Evolutionary conservation across 2,888 invertebrate species (phyloP).

Genomic region (Mechanitis mazaeus): DNA sequence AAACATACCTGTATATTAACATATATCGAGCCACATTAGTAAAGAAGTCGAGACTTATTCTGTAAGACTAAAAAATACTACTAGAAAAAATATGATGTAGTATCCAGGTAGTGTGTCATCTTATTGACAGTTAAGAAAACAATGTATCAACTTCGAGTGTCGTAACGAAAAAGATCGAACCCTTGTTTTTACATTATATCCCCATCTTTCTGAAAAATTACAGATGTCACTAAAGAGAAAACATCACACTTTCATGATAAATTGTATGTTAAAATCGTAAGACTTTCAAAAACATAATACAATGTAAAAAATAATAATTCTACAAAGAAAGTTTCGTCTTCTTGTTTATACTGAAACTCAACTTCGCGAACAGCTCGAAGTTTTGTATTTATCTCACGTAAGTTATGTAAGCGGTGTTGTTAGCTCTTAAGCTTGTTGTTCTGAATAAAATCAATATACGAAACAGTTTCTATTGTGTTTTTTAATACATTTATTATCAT

Average conservation of each 20-base stretch:
- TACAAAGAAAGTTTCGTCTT: slow-evolving; percentile 4
- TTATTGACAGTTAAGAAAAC: too few species aligned
- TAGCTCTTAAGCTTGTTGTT: slow-evolving; percentile 11
- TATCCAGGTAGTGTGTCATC: too few species aligned
- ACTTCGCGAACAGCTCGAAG: slow-evolving; percentile 6
- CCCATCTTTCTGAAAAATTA: too few species aligned
- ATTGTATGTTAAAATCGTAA: neutral
- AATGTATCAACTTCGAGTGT: too few species aligned
- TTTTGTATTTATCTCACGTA: slow-evolving; percentile 13
- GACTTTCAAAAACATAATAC: slow-evolving; percentile 1
- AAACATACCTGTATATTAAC: too few species aligned
- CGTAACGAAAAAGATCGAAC: too few species aligned
- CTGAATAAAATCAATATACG: slow-evolving; percentile 26
- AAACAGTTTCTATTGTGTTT: neutral
- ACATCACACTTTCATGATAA: too few species aligned
- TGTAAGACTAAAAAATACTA: too few species aligned
- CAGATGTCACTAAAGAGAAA: neutral
- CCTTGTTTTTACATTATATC: too few species aligned
- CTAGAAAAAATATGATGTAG: too few species aligned
- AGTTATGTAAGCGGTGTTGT: slow-evolving; percentile 13
- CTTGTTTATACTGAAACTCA: slow-evolving; percentile 11
- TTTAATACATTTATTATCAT: neutral
- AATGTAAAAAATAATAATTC: slow-evolving; percentile 7
- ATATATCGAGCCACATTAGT: too few species aligned
- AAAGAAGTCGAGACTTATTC: too few species aligned